Conservation (phyloP, 2,797 vertebrate genomes). For the Falco peregrinus region DNA sequence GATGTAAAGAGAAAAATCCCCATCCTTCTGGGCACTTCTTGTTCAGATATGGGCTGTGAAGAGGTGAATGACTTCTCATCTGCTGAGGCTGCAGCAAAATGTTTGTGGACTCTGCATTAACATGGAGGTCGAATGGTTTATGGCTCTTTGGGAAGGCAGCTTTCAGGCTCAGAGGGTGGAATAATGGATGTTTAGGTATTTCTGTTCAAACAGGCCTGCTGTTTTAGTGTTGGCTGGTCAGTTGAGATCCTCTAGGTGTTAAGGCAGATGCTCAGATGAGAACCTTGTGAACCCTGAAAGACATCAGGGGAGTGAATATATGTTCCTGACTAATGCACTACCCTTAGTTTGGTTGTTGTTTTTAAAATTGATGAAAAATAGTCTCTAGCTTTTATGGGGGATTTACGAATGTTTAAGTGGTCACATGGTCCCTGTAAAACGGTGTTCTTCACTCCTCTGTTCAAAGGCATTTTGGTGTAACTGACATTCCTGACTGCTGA, state of each 20-base stretch:
- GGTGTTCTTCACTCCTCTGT: not conserved
- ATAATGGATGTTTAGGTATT: not conserved
- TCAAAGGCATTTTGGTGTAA: not conserved
- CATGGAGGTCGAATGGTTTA: accelerated
- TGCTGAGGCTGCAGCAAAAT: not conserved
- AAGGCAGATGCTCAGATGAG: not conserved
- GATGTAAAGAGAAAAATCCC: not conserved
- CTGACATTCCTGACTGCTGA: not conserved
- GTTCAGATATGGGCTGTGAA: not conserved
- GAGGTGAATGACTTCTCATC: not conserved
- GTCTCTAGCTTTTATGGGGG: not conserved
- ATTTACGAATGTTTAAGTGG: not conserved
- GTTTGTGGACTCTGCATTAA: not conserved
- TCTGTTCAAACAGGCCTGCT: not conserved
- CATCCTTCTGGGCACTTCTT: not conserved
- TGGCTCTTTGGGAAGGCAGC: not conserved
- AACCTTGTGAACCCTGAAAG: not conserved
- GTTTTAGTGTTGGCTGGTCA: not conserved
- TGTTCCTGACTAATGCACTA: not conserved
- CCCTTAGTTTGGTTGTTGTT: not conserved
- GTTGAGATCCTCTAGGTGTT: not conserved
- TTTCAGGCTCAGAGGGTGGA: not conserved
- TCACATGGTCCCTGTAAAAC: too few relatives aligned
- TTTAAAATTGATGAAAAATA: not conserved
- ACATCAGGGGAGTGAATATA: not conserved